Conservation (phyloP, 2,888 invertebrate species). For the Microctonus aethiopoides region DNA sequence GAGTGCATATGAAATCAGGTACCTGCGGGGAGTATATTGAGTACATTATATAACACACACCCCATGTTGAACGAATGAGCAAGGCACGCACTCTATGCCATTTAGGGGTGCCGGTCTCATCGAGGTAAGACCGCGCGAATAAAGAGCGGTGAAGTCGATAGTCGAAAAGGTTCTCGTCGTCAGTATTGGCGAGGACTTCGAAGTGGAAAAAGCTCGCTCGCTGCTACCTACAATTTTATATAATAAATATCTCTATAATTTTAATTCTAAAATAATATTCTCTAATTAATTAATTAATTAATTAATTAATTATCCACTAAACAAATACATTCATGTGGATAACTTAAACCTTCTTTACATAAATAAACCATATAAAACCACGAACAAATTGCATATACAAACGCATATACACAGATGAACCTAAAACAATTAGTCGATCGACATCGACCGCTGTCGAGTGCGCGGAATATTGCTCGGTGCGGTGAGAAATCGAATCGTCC, state of each 20-base stretch:
- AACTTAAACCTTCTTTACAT: not conserved
- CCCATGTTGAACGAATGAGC: slow-evolving; percentile 33
- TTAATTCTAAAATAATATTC: too few species aligned
- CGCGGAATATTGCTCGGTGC: not conserved
- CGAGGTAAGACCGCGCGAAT: slow-evolving; percentile 15
- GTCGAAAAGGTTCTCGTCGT: slow-evolving; percentile 18
- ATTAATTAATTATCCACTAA: too few species aligned
- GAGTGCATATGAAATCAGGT: slow-evolving; percentile 1
- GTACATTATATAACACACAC: slow-evolving; percentile 7
- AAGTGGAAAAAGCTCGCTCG: slow-evolving; percentile 8
- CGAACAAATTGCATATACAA: slow-evolving; percentile 1
- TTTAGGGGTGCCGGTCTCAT: slow-evolving; percentile 27
- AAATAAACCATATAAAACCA: not conserved
- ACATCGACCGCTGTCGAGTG: slow-evolving; percentile 3
- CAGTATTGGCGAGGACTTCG: slow-evolving; percentile 14
- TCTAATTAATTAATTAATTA: too few species aligned
- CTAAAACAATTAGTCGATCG: slow-evolving; percentile 11
- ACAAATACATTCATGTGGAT: too few species aligned
- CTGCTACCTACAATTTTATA: not conserved
- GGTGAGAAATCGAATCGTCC: slow-evolving; percentile 7
- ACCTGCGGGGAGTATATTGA: slow-evolving; percentile 33
- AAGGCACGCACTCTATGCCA: slow-evolving; percentile 19
- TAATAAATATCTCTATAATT: too few species aligned
- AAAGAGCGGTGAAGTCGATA: slow-evolving; percentile 23
- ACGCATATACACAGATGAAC: not conserved